Conservation (phyloP, 2,797 vertebrate species). For the Neostethus bicornis region DNA sequence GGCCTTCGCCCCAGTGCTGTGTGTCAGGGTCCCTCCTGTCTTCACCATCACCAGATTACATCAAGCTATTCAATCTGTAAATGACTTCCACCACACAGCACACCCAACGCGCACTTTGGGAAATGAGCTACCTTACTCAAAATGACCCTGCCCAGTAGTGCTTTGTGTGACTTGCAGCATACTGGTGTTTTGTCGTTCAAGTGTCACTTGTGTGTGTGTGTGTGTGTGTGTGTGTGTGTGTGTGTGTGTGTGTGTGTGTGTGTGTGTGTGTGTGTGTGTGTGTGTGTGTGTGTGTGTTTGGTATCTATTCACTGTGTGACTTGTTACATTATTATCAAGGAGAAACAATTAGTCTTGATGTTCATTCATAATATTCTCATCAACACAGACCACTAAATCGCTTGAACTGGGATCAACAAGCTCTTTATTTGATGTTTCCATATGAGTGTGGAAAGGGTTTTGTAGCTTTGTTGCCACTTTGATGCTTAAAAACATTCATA, state of each 20-base stretch:
- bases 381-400: constrained; percentile 71
- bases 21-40: constrained; percentile 71
- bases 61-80: constrained; percentile 80
- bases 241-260: constrained; percentile 32
- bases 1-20: constrained; percentile 63
- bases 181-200: constrained; percentile 26
- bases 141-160: constrained; percentile 68
- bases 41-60: constrained; percentile 81
- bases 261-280: constrained; percentile 37
- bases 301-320: constrained; percentile 61
- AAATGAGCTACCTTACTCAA: constrained; percentile 79
- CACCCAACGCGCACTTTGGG: constrained; percentile 78
- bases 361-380: constrained; percentile 71
- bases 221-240: constrained; percentile 46
- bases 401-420: constrained; percentile 43
- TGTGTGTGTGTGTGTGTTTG: constrained; percentile 43
- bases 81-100: constrained; percentile 78
- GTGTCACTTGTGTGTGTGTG: constrained; percentile 29
- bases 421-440: constrained; percentile 47
- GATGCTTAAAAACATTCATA: constrained; percentile 7
- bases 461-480: background rate
- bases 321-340: constrained; percentile 74
- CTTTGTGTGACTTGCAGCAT: constrained; percentile 49
- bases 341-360: constrained; percentile 69
- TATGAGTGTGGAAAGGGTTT: background rate